Evolutionary conservation across 1,140 invertebrate species (phyloP).

Genomic region (Gonioctena quinquepunctata): DNA sequence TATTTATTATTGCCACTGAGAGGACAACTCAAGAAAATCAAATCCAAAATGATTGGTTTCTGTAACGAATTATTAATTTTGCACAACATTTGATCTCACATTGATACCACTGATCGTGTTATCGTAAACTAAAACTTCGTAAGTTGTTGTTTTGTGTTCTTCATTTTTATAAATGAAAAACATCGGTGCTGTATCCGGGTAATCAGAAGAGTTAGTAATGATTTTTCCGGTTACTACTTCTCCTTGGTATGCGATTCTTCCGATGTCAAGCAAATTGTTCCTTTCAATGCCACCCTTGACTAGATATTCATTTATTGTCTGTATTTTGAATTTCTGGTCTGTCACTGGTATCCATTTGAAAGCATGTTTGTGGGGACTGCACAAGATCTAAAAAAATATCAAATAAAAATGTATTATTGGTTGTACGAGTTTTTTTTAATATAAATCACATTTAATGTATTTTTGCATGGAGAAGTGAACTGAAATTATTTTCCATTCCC

Average conservation of each 20-base stretch:
- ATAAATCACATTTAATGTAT: too few relatives aligned
- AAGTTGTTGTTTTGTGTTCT: not conserved
- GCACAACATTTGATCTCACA: too few relatives aligned
- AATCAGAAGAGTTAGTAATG: not conserved
- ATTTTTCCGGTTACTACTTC: not conserved
- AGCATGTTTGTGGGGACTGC: not conserved
- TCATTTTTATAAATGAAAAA: not conserved
- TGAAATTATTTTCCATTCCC: too few relatives aligned
- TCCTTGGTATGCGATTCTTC: not conserved
- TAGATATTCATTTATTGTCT: not conserved
- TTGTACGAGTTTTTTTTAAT: too few relatives aligned
- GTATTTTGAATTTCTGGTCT: not conserved
- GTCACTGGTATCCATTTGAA: not conserved
- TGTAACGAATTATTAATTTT: too few relatives aligned
- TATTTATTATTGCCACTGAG: too few relatives aligned
- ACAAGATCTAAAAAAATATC: not conserved
- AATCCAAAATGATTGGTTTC: too few relatives aligned
- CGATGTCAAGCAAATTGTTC: not conserved
- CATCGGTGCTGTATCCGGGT: not conserved
- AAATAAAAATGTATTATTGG: too few relatives aligned
- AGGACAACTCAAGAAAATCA: too few relatives aligned
- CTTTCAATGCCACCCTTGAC: not conserved
- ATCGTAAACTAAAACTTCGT: not conserved
- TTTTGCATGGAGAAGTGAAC: too few relatives aligned
- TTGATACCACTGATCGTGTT: not conserved